Evolutionary conservation across 2,113 vertebrate species (phyloP).

Genomic region (Morone chrysops): DNA sequence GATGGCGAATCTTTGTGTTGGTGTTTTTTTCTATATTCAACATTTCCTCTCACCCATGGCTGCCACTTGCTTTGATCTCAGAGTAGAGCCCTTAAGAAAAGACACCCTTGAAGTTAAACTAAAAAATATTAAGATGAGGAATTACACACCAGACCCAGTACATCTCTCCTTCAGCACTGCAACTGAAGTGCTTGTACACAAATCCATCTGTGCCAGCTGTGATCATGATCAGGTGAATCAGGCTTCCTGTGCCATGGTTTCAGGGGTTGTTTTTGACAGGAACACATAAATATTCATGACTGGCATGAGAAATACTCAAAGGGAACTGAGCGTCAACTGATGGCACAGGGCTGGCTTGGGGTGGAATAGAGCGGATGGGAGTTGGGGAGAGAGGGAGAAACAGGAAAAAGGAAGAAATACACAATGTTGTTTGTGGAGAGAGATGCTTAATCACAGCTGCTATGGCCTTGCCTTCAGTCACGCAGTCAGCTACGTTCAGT

Average conservation of each 20-base stretch:
- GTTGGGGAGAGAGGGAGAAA: slow-evolving; percentile 33
- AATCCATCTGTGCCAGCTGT: slow-evolving; percentile 47
- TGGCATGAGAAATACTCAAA: slow-evolving; percentile 60
- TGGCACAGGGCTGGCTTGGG: slow-evolving; percentile 32
- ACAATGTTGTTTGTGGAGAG: slow-evolving; percentile 56
- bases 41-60: not conserved
- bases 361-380: slow-evolving; percentile 26
- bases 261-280: slow-evolving; percentile 61
- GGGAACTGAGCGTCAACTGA: slow-evolving; percentile 45
- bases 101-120: not conserved
- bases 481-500: slow-evolving; percentile 26
- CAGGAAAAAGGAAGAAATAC: slow-evolving; percentile 63
- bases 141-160: not conserved
- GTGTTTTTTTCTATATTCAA: not conserved
- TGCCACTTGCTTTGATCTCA: slow-evolving; percentile 28
- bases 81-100: not conserved
- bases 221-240: slow-evolving; percentile 64
- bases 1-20: not conserved
- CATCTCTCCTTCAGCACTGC: not conserved
- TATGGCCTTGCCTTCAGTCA: slow-evolving; percentile 43
- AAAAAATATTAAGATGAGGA: slow-evolving; percentile 9
- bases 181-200: not conserved
- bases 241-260: slow-evolving; percentile 56
- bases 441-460: slow-evolving; percentile 53
- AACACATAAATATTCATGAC: slow-evolving; percentile 76